phyloP scores from a whole-genome alignment of 2,888 invertebrate genomes.

The Cephus rjabovi region DNA sequence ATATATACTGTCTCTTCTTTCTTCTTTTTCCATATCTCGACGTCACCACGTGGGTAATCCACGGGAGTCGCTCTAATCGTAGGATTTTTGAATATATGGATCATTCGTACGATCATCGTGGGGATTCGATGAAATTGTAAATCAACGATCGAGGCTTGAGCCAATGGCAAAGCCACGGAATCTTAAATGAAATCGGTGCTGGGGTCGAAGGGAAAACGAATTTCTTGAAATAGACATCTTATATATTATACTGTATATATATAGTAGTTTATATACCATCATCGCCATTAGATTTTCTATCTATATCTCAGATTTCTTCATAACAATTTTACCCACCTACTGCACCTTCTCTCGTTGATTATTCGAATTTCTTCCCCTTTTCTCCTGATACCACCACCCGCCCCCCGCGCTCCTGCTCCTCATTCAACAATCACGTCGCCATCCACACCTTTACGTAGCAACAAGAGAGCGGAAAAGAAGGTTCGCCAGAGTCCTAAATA shows the following conservation, averaged over 20 bases:
- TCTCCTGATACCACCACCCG: neutral
- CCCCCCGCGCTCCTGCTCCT: neutral
- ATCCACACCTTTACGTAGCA: neutral
- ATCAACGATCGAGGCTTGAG: neutral
- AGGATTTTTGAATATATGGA: neutral
- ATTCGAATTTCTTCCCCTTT: neutral
- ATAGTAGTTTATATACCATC: neutral
- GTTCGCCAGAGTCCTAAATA: slow-evolving; percentile 19
- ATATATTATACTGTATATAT: neutral
- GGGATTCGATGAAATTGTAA: neutral
- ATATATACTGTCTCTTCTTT: neutral
- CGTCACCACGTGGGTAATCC: neutral
- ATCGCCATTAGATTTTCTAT: neutral
- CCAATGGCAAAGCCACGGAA: neutral
- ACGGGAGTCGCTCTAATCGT: neutral
- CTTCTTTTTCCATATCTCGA: neutral
- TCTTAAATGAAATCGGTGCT: neutral
- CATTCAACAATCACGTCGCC: neutral
- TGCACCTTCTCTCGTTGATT: neutral
- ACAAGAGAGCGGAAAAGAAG: neutral
- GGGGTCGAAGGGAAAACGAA: neutral
- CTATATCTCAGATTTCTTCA: neutral
- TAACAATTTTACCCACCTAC: neutral
- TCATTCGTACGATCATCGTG: neutral
- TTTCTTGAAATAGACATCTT: neutral